Evolutionary conservation across 1,140 invertebrate genomes (phyloP).

Genomic region (Acromyrmex echinatior): DNA sequence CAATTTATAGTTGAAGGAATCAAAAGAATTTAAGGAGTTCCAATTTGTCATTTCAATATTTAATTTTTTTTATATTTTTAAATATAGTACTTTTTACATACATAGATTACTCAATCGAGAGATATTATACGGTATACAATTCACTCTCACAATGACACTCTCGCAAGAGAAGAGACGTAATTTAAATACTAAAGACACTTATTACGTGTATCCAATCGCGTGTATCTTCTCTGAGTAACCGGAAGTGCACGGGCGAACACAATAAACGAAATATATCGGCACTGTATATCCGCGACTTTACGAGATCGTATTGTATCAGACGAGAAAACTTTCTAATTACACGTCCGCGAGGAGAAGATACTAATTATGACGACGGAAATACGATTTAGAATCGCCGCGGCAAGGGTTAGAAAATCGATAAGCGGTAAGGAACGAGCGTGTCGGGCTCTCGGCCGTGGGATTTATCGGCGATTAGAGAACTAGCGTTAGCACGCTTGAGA

Average conservation of each 20-base stretch:
- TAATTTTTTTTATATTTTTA: too few species aligned
- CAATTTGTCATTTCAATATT: too few species aligned
- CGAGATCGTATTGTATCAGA: constrained; percentile 52
- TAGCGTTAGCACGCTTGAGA: constrained; percentile 50
- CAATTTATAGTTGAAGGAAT: too few species aligned
- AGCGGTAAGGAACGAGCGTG: constrained; percentile 57
- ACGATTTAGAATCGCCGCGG: constrained; percentile 46
- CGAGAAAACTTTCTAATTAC: constrained; percentile 63
- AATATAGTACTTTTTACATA: too few species aligned
- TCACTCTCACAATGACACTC: constrained; percentile 28
- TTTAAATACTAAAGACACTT: constrained; percentile 14
- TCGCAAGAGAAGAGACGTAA: background rate
- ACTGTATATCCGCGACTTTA: constrained; percentile 43
- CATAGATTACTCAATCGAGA: background rate
- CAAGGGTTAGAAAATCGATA: constrained; percentile 60
- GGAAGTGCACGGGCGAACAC: constrained; percentile 33
- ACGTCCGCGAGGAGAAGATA: constrained; percentile 50
- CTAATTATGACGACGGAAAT: constrained; percentile 61
- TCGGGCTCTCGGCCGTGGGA: constrained; percentile 44
- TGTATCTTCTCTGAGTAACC: background rate
- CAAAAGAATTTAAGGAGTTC: too few species aligned
- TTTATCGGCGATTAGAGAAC: constrained; percentile 64
- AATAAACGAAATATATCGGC: constrained; percentile 46
- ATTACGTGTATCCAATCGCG: constrained; percentile 33
- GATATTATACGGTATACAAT: background rate